Percentiles rank a stretch among this genome's conserved stretches.
Conservation (phyloP, 2,888 invertebrate species). For the Eutolmus rufibarbis region DNA sequence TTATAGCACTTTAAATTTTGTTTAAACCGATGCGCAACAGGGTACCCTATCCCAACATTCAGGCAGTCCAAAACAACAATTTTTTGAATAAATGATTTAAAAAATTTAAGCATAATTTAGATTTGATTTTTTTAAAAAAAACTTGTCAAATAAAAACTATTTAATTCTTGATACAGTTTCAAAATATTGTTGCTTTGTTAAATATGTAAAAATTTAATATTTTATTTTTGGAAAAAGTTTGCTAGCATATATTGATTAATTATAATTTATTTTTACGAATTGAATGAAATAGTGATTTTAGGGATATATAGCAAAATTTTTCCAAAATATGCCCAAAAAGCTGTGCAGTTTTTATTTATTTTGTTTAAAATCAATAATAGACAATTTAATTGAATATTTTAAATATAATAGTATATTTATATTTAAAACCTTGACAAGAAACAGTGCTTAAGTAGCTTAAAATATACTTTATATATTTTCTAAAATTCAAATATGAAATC, state of each 20-base stretch:
- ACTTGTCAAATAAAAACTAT: neutral
- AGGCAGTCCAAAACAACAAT: slow-evolving; percentile 72
- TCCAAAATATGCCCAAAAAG: neutral
- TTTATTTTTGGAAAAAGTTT: neutral
- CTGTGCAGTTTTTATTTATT: neutral
- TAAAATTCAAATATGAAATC: neutral
- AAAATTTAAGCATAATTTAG: neutral
- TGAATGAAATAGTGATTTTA: neutral
- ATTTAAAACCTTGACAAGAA: neutral
- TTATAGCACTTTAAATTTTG: slow-evolving; percentile 31
- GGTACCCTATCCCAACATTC: slow-evolving; percentile 99
- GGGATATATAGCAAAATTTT: neutral
- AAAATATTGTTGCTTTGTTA: slow-evolving; percentile 59
- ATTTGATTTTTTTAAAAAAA: neutral
- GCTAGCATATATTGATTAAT: neutral
- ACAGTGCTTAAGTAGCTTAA: neutral
- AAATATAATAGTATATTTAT: neutral
- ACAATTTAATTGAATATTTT: neutral
- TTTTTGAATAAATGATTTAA: slow-evolving; percentile 51
- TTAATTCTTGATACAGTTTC: slow-evolving; percentile 44
- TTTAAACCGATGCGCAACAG: slow-evolving; percentile 67
- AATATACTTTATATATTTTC: too few relatives aligned
- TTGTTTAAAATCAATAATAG: neutral
- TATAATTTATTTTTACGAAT: neutral
- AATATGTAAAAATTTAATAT: slow-evolving; percentile 5